A percentile compares a stretch with the other conserved stretches of the same genome.
phyloP scores from a whole-genome alignment of 2,797 vertebrate species.

The Diplodus sargus region DNA sequence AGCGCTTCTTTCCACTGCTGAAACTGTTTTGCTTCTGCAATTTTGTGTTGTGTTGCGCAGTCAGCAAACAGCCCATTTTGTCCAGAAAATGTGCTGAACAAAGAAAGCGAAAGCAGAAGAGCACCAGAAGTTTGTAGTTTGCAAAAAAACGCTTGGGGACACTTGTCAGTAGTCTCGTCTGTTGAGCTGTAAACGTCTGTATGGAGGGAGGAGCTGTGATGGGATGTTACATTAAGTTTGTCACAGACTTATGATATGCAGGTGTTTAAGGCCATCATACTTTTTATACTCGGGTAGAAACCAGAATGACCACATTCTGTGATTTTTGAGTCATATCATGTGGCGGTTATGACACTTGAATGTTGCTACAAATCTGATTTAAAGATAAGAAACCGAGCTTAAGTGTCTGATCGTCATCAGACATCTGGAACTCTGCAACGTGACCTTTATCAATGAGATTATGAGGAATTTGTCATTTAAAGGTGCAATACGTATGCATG shows the following conservation, averaged over 20 bases:
- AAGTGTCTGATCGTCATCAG: background rate
- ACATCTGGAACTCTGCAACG: background rate
- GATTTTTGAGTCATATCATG: background rate
- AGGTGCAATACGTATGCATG: too few relatives aligned
- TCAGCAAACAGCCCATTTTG: constrained; percentile 24
- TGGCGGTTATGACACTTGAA: background rate
- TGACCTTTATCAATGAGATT: background rate
- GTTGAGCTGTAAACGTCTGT: background rate
- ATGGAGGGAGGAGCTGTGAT: background rate
- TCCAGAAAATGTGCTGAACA: background rate
- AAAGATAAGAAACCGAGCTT: background rate
- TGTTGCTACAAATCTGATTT: background rate
- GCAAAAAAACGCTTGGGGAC: background rate
- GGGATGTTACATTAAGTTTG: background rate
- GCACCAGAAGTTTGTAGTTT: background rate
- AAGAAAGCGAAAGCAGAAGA: background rate
- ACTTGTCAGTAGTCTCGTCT: background rate
- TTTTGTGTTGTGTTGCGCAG: background rate
- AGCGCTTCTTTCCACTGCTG: background rate
- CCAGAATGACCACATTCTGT: background rate
- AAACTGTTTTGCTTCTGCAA: constrained; percentile 23
- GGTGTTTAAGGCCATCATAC: background rate
- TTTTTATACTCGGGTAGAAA: background rate
- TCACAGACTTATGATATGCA: background rate
- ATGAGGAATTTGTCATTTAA: too few relatives aligned